Evolutionary conservation across 2,888 invertebrate genomes (phyloP).

Genomic region (Griposia aprilina): DNA sequence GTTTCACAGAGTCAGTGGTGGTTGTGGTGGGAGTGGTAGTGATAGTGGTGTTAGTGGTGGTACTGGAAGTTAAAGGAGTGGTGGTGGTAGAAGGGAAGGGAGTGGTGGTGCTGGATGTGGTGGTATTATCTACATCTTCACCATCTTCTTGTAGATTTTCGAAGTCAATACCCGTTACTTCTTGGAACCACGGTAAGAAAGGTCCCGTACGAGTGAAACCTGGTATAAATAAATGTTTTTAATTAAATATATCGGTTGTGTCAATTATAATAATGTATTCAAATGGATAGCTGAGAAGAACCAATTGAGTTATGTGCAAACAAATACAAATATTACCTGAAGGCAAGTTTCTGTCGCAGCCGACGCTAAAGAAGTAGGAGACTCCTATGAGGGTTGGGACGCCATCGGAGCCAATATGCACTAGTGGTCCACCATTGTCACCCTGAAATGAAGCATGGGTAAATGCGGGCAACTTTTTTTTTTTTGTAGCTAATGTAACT

Average conservation of each 20-base stretch:
- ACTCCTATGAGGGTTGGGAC: conserved; percentile 79
- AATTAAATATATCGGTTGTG: rapidly evolving
- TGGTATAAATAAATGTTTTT: conserved; percentile 46
- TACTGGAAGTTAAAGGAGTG: no score
- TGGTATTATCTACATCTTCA: conserved; percentile 11
- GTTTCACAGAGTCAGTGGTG: conserved; percentile 1
- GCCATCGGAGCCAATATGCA: conserved; percentile 73
- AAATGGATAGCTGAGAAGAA: not conserved
- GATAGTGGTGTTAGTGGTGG: not conserved
- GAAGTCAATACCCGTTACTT: conserved; percentile 82
- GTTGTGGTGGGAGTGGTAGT: not conserved
- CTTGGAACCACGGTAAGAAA: conserved; percentile 80
- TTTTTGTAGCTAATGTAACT: no score
- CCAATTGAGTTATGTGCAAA: not conserved
- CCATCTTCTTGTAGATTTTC: conserved; percentile 77
- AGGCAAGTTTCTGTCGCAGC: conserved; percentile 71
- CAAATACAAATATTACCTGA: conserved; percentile 72
- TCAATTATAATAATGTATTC: not conserved
- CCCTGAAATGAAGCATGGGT: conserved; percentile 12
- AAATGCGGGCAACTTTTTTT: not conserved
- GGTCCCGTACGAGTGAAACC: conserved; percentile 85
- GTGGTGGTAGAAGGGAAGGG: not conserved
- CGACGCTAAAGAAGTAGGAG: conserved; percentile 63
- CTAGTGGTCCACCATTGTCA: conserved; percentile 84
- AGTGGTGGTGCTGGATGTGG: not conserved